These are phyloP conservation scores for Dendronephthya gigantea DNA, from an alignment of 64 coral and sea anemone species.

Conservation along the genomic window DNA sequence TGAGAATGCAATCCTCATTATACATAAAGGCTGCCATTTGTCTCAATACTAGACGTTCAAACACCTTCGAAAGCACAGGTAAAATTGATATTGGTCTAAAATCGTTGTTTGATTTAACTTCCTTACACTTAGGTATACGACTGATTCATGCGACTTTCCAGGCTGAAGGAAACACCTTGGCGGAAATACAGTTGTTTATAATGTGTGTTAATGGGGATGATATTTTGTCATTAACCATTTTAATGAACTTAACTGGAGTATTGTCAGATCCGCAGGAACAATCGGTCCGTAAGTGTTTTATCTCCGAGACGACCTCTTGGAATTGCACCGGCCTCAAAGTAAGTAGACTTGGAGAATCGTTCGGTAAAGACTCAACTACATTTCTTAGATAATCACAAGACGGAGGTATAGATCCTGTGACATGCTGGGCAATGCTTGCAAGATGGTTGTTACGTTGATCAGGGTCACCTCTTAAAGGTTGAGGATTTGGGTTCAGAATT, in stretches of 20 bases:
- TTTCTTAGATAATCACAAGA: background rate
- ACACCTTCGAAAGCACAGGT: background rate
- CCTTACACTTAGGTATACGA: background rate
- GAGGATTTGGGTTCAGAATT: background rate
- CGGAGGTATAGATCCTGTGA: background rate
- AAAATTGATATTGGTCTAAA: background rate
- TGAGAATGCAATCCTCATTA: background rate
- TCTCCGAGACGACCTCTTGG: background rate
- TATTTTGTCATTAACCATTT: background rate
- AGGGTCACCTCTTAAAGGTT: background rate
- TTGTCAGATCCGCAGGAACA: background rate
- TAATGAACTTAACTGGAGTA: background rate
- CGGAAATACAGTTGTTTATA: background rate
- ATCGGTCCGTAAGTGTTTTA: background rate
- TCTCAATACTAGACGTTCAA: background rate
- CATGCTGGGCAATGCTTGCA: background rate
- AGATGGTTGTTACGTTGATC: background rate
- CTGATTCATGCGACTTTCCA: too few species aligned
- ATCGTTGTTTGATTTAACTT: background rate
- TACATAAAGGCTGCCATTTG: background rate
- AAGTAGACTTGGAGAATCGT: background rate
- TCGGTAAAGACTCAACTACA: background rate
- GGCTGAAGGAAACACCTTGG: background rate
- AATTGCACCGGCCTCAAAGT: background rate
- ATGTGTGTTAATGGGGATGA: background rate